Percentiles rank a stretch among this genome's conserved stretches.
phyloP scores from a whole-genome alignment of 2,888 invertebrate genomes.

The Ornithoptera alexandrae region DNA sequence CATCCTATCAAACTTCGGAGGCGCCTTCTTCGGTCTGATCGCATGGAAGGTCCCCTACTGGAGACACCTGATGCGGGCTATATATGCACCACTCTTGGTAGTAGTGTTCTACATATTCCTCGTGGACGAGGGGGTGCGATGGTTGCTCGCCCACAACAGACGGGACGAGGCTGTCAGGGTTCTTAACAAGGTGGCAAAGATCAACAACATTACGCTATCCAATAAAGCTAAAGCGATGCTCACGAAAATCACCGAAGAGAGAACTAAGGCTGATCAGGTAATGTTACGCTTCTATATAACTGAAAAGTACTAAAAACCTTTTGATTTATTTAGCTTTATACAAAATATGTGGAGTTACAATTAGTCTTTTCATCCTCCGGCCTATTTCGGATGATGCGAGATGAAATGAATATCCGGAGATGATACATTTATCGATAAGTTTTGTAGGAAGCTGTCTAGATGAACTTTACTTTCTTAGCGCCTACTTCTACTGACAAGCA shows the following conservation, averaged over 20 bases:
- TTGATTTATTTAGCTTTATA: too few species aligned
- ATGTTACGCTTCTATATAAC: slow-evolving; percentile 5
- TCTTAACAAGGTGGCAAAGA: slow-evolving; percentile 82
- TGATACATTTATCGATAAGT: too few species aligned
- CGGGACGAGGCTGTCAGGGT: slow-evolving; percentile 83
- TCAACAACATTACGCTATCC: slow-evolving; percentile 82
- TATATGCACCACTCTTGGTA: slow-evolving; percentile 85
- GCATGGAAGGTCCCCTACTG: slow-evolving; percentile 87
- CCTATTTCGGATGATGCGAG: too few species aligned
- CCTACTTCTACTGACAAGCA: too few species aligned
- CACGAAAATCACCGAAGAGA: slow-evolving; percentile 55
- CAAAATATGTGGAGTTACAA: too few species aligned
- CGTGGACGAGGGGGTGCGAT: slow-evolving; percentile 88
- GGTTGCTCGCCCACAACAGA: slow-evolving; percentile 87
- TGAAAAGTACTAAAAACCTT: too few species aligned
- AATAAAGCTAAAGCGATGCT: slow-evolving; percentile 74
- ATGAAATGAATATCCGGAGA: too few species aligned
- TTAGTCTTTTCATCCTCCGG: too few species aligned
- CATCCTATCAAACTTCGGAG: slow-evolving; percentile 78
- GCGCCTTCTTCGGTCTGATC: slow-evolving; percentile 83
- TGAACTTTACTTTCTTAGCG: too few species aligned
- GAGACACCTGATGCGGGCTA: slow-evolving; percentile 83
- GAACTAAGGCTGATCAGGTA: slow-evolving; percentile 52
- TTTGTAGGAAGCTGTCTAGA: too few species aligned
- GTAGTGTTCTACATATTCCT: slow-evolving; percentile 85